These are phyloP conservation scores for Drosophila eugracilis DNA, from an alignment of 1,140 invertebrate genomes.

Conservation along the genomic window DNA sequence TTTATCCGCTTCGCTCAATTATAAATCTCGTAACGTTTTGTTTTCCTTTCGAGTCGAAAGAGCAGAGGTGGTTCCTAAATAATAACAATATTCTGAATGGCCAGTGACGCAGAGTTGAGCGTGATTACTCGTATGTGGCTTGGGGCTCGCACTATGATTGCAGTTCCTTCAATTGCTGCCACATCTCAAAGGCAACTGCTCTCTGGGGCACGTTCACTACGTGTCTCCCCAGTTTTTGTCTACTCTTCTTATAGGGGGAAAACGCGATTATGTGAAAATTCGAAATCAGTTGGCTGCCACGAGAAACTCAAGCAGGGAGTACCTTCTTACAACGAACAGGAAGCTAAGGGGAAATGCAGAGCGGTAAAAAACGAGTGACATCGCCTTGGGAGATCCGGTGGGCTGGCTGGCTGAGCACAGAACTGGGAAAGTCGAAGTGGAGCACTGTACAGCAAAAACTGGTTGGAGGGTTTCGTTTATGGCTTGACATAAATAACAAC, in stretches of 20 bases:
- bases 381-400: slow-evolving; percentile 14
- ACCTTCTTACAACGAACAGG: slow-evolving; percentile 30
- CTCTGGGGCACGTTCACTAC: neutral
- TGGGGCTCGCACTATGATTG: slow-evolving; percentile 1
- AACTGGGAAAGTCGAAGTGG: slow-evolving; percentile 18
- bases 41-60: slow-evolving; percentile 5
- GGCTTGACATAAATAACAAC: slow-evolving; percentile 41
- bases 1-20: slow-evolving; percentile 69
- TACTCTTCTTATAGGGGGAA: slow-evolving; percentile 7
- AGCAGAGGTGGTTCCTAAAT: neutral
- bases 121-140: no score
- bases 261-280: slow-evolving; percentile 48
- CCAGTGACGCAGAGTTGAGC: no score
- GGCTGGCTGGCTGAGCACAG: neutral
- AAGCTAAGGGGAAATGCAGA: slow-evolving; percentile 33
- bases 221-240: neutral
- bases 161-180: neutral
- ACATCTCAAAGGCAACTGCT: neutral
- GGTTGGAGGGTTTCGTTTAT: slow-evolving; percentile 28
- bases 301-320: slow-evolving; percentile 20
- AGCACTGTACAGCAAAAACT: slow-evolving; percentile 10
- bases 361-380: slow-evolving; percentile 12
- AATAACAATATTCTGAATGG: slow-evolving; percentile 4
- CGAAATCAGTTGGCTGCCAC: slow-evolving; percentile 36
- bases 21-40: slow-evolving; percentile 52